phyloP scores from a whole-genome alignment of 2,888 invertebrate species.

The Sinohyriopsis cumingii region DNA sequence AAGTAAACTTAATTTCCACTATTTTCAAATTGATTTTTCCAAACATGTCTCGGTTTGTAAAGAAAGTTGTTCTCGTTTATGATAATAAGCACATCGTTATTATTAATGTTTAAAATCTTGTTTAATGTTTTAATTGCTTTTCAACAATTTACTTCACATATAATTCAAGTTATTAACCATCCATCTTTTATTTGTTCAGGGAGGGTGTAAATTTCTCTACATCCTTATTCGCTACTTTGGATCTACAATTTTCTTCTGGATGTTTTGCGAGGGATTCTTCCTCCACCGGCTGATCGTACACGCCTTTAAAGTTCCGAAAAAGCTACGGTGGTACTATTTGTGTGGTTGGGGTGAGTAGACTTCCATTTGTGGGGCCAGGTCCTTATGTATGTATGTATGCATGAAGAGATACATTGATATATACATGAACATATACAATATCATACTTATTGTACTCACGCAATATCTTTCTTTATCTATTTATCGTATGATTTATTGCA shows the following conservation, averaged over 20 bases:
- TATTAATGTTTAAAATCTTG: no score
- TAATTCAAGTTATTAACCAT: no score
- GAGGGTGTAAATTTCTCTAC: constrained; percentile 61
- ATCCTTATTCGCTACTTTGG: constrained; percentile 57
- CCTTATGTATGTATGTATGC: constrained; percentile 3
- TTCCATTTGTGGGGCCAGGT: neutral
- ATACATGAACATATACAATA: constrained; percentile 9
- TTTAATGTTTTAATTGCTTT: no score
- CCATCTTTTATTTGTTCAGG: constrained; percentile 36
- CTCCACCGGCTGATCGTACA: constrained; percentile 66
- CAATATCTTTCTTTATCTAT: no score
- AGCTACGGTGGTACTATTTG: constrained; percentile 55
- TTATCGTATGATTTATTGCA: no score
- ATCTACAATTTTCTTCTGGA: constrained; percentile 64
- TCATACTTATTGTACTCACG: no score
- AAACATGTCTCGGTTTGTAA: no score
- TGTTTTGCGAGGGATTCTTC: constrained; percentile 68
- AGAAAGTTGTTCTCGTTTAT: no score
- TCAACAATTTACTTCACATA: no score
- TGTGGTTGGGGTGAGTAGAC: constrained; percentile 65
- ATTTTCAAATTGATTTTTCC: no score
- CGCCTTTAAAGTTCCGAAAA: constrained; percentile 64
- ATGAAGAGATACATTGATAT: constrained; percentile 8
- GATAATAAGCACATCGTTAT: no score
- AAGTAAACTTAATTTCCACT: no score